Conservation (phyloP, 2,888 invertebrate genomes). For the Resseliella maxima region DNA sequence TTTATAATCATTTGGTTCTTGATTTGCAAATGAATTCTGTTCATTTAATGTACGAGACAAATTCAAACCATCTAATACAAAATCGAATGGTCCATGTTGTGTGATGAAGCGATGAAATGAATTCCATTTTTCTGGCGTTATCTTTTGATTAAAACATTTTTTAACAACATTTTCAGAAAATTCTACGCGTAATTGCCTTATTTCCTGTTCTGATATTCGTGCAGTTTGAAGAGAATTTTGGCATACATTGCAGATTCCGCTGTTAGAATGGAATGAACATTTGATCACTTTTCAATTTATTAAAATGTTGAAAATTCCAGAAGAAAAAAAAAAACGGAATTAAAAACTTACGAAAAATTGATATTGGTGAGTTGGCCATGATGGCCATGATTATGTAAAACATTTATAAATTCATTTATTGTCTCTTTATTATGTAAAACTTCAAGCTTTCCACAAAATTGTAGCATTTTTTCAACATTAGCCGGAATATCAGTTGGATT, state of each 20-base stretch:
- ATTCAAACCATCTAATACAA: constrained; percentile 35
- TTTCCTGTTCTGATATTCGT: background rate
- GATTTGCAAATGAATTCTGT: no score
- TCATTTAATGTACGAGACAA: background rate
- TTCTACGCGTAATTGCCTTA: background rate
- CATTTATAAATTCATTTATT: background rate
- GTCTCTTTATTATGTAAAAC: background rate
- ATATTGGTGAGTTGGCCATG: background rate
- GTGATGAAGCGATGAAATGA: background rate
- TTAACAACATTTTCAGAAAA: background rate
- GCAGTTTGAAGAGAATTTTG: background rate
- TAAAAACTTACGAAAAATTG: background rate
- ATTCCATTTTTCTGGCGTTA: constrained; percentile 17
- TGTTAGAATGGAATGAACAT: background rate
- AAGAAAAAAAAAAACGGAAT: no score
- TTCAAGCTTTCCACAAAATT: background rate
- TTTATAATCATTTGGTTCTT: background rate
- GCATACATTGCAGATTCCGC: background rate
- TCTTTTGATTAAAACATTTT: background rate
- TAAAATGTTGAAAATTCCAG: background rate
- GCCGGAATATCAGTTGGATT: background rate
- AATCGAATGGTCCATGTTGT: constrained; percentile 18
- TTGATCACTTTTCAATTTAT: no score
- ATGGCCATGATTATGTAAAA: background rate
- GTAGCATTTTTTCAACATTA: background rate